phyloP scores from a whole-genome alignment of 2,888 invertebrate species.

The Agonopterix alstromeriana region DNA sequence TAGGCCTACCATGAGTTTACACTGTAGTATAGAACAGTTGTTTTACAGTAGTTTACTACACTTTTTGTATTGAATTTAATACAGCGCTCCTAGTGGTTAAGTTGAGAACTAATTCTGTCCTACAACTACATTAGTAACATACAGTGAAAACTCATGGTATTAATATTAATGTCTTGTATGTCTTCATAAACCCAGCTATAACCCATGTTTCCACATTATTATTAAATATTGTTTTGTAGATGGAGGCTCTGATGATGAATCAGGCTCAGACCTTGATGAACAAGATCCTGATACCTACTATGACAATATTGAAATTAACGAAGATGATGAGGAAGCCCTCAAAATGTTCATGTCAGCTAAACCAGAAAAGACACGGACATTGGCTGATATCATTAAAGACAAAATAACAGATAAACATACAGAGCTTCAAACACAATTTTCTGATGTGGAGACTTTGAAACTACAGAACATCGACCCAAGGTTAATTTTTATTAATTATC shows the following conservation, averaged over 20 bases:
- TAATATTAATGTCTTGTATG: no score
- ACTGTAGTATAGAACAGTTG: no score
- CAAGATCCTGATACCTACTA: slow-evolving; percentile 79
- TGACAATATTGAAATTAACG: slow-evolving; percentile 86
- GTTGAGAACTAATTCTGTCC: no score
- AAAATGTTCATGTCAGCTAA: slow-evolving; percentile 81
- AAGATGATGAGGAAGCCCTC: slow-evolving; percentile 92
- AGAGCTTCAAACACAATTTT: slow-evolving; percentile 90
- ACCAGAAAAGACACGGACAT: slow-evolving; percentile 79
- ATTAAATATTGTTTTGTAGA: slow-evolving; percentile 12
- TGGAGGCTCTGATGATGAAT: slow-evolving; percentile 36
- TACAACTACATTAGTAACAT: no score
- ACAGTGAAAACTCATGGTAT: no score
- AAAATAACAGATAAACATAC: slow-evolving; percentile 95
- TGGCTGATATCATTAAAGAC: slow-evolving; percentile 94
- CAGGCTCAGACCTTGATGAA: slow-evolving; percentile 67
- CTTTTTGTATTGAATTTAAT: no score
- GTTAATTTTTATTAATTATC: slow-evolving; percentile 27
- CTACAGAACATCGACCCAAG: slow-evolving; percentile 90
- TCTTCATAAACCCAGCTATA: no score
- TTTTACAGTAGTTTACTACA: no score
- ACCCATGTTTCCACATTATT: no score
- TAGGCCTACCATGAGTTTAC: no score
- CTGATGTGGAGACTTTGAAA: slow-evolving; percentile 85
- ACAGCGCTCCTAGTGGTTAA: no score